These are phyloP conservation scores for Procambarus clarkii DNA, from an alignment of 1,140 invertebrate genomes.

Conservation along the genomic window DNA sequence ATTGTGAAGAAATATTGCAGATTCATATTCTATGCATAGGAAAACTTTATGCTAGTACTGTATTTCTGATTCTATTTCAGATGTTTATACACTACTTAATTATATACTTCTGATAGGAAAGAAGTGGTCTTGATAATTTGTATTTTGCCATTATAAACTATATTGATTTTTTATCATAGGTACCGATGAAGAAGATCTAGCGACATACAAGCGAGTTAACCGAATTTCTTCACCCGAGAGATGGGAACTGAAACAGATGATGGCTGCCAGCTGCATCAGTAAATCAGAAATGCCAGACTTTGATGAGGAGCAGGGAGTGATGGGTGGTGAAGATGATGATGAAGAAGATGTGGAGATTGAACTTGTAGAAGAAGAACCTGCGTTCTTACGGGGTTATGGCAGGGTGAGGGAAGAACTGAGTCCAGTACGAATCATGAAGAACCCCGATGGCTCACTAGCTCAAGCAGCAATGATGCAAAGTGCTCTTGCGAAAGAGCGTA, in stretches of 20 bases:
- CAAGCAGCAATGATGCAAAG: slow-evolving; percentile 99
- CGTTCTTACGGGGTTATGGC: slow-evolving; percentile 92
- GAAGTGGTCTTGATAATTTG: too few relatives aligned
- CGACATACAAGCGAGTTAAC: slow-evolving; percentile 88
- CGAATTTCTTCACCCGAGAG: slow-evolving; percentile 96
- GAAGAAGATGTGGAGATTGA: slow-evolving; percentile 99
- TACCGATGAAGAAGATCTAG: slow-evolving; percentile 85
- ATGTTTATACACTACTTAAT: slow-evolving; percentile 75
- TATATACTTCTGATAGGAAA: too few relatives aligned
- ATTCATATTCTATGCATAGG: too few relatives aligned
- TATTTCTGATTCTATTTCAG: too few relatives aligned
- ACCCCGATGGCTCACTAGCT: slow-evolving; percentile 98
- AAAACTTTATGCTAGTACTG: too few relatives aligned
- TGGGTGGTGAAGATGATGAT: slow-evolving; percentile 89
- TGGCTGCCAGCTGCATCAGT: slow-evolving; percentile 88
- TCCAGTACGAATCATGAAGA: slow-evolving; percentile 98
- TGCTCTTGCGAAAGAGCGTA: slow-evolving; percentile 95
- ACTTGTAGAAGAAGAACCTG: slow-evolving; percentile 98
- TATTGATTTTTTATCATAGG: slow-evolving; percentile 74
- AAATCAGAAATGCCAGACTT: slow-evolving; percentile 94
- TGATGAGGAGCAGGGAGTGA: slow-evolving; percentile 90
- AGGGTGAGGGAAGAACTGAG: slow-evolving; percentile 95
- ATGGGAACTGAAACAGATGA: slow-evolving; percentile 86
- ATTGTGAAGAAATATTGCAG: too few relatives aligned
- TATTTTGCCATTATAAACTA: neutral